phyloP scores from a whole-genome alignment of 2,888 invertebrate species.

The Spodoptera littoralis region DNA sequence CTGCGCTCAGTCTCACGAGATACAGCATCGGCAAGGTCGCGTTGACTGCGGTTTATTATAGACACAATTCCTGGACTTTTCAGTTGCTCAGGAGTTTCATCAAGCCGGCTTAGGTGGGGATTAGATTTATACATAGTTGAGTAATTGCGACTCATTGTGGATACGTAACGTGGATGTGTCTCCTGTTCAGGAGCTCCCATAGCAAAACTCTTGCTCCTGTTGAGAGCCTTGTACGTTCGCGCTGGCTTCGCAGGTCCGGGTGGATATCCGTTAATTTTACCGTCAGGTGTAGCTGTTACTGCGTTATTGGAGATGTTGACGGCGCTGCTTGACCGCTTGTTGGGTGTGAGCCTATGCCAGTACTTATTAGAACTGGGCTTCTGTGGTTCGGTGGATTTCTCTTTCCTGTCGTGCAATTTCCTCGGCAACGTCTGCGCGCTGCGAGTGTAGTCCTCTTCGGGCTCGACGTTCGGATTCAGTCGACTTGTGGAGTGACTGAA shows the following conservation, averaged over 20 bases:
- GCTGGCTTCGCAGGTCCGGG: slow-evolving; percentile 93
- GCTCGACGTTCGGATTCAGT: slow-evolving; percentile 88
- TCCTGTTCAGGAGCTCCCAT: slow-evolving; percentile 91
- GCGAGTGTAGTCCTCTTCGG: slow-evolving; percentile 87
- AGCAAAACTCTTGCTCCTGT: slow-evolving; percentile 95
- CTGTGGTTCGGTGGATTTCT: slow-evolving; percentile 74
- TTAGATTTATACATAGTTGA: slow-evolving; percentile 93
- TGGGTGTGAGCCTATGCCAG: slow-evolving; percentile 86
- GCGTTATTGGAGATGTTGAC: slow-evolving; percentile 90
- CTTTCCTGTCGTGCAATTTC: slow-evolving; percentile 87
- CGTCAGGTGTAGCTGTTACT: slow-evolving; percentile 73
- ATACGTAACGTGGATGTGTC: slow-evolving; percentile 83
- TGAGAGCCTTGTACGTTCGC: slow-evolving; percentile 93
- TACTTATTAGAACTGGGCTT: slow-evolving; percentile 83
- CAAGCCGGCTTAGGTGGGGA: slow-evolving; percentile 92
- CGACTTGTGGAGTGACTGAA: slow-evolving; percentile 95
- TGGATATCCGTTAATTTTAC: slow-evolving; percentile 82
- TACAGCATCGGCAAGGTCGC: slow-evolving; percentile 91
- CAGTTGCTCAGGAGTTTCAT: slow-evolving; percentile 92
- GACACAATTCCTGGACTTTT: slow-evolving; percentile 96
- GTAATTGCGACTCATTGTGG: slow-evolving; percentile 84
- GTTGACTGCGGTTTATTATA: slow-evolving; percentile 94
- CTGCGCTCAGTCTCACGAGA: slow-evolving; percentile 86
- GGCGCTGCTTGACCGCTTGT: slow-evolving; percentile 89
- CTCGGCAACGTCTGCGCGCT: slow-evolving; percentile 94